Evolutionary conservation across 92 coral and sea anemone genomes (phyloP), one percentile per base, ranked within the genome.

Genomic region (Zoanthus solanderi): DNA sequence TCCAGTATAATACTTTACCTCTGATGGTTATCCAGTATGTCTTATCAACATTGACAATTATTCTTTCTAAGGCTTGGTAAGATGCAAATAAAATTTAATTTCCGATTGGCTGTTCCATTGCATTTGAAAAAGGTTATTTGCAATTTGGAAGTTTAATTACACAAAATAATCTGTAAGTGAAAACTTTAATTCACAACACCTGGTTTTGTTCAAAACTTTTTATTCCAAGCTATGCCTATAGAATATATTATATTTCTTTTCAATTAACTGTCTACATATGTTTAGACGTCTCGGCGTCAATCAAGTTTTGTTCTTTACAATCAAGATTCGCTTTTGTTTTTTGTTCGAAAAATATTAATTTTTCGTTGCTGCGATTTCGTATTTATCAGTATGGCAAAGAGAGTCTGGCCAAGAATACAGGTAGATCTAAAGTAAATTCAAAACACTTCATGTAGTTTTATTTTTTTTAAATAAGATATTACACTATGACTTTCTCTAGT

Each of bases 71-170:
- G 61, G 10, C 30, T 28, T 28, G 8, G 14, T 63, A 79, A 66
- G 30, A 67, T 81, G 46, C 44, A 50, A 30, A 68, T 5, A 50
- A 7, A 66, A 46, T 23, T 16, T 23, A 0, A n/a, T 18, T 63
- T 81, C 44, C 85, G 7, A 81, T 81, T 81, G 85, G 85, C 57
- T 63, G 42, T 50, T 31, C 11, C 48, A 42, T 42, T 80, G 45
- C 75, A 65, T 66, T 29, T 80, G 58, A 81, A 67, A 81, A 73
- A 67, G 56, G 75, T 61, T 13, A 81, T 81, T 81, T 81, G 45
- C 76, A 66, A 67, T 18, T 48, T 73, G 67, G 71, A 60, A 45
- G 75, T 69, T 69, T 9, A 47, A 47, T 23, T 32, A 63, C 65
- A 81, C 66, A 23, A 66, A 66, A 45, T 52, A 46, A 14, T 47